Conservation (phyloP, 2,113 vertebrate genomes). For the Strix aluco region DNA sequence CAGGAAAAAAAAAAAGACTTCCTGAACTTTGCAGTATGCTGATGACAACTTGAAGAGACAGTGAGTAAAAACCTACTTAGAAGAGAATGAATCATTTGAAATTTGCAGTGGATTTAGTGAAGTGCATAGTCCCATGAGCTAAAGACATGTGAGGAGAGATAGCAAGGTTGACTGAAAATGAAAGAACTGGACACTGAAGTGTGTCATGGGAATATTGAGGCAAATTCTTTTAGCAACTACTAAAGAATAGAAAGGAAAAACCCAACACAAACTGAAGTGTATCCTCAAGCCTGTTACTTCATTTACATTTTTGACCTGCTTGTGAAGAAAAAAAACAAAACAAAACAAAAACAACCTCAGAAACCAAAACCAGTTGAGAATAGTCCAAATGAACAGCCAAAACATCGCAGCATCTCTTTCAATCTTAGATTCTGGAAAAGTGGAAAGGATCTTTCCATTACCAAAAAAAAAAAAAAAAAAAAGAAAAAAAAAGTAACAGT, state of each 20-base stretch:
- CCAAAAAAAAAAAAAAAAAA: too few species aligned
- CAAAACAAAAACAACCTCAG: background rate
- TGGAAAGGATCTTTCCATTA: background rate
- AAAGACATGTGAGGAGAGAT: background rate
- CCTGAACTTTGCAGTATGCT: background rate
- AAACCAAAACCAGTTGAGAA: background rate
- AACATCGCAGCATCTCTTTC: background rate
- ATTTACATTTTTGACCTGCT: background rate
- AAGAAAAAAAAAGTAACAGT: too few species aligned
- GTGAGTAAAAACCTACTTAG: background rate
- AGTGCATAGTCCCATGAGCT: background rate
- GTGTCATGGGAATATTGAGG: background rate
- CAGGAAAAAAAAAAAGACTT: background rate
- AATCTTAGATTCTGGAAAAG: background rate
- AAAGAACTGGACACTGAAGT: slow-evolving; percentile 7
- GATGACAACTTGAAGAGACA: slow-evolving; percentile 16
- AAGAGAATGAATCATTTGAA: background rate
- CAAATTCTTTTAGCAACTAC: background rate
- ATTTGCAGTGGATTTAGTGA: slow-evolving; percentile 12
- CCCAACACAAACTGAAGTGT: background rate
- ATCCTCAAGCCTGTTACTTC: background rate
- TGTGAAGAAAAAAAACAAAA: background rate
- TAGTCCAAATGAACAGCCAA: background rate
- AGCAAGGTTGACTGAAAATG: slow-evolving; percentile 1
- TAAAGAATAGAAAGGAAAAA: background rate